A percentile compares a stretch with the other conserved stretches of the same genome.
Conservation (phyloP, 2,797 vertebrate genomes). For the Rallus crepitans region DNA sequence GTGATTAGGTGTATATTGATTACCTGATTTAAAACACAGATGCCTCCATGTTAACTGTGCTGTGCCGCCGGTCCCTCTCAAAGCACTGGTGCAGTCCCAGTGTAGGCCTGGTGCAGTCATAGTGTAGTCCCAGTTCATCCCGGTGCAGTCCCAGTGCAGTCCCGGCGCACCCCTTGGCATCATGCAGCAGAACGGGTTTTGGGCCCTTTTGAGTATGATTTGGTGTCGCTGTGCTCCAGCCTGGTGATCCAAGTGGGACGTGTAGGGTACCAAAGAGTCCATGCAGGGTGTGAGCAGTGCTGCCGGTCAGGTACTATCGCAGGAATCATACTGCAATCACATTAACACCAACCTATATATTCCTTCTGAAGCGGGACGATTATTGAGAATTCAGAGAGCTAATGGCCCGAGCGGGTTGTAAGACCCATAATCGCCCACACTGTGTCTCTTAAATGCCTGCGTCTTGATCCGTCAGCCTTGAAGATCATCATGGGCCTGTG, state of each 20-base stretch:
- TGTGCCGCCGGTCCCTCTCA: background rate
- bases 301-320: background rate
- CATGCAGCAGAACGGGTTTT: fast-evolving
- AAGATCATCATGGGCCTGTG: background rate
- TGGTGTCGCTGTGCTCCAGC: background rate
- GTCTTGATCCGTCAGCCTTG: slow-evolving; percentile 28
- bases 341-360: background rate
- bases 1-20: slow-evolving; percentile 13
- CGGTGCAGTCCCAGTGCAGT: fast-evolving
- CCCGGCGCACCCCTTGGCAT: background rate
- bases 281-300: background rate
- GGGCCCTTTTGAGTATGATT: fast-evolving
- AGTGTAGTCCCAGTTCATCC: too few relatives aligned
- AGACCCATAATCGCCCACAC: background rate
- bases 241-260: background rate
- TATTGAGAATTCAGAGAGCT: background rate
- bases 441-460: background rate
- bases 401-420: background rate
- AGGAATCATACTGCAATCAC: background rate
- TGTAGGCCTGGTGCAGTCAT: too few relatives aligned
- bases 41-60: background rate
- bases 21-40: background rate
- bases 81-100: background rate
- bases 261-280: background rate
- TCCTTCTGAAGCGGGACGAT: background rate